Evolutionary conservation across 2,888 invertebrate genomes (phyloP).

Genomic region (Tetragonisca angustula): DNA sequence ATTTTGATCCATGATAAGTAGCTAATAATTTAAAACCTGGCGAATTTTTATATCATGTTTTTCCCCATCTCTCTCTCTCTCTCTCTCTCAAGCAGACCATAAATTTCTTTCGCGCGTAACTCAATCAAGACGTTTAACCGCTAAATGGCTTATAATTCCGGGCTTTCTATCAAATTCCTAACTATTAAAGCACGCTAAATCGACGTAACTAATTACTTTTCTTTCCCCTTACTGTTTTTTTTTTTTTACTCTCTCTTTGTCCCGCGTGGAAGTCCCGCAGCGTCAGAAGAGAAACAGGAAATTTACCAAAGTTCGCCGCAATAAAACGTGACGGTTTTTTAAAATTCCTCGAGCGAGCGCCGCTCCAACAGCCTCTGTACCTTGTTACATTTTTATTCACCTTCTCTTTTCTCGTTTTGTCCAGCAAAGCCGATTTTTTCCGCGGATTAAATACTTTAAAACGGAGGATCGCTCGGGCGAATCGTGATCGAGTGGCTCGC

Average conservation of each 20-base stretch:
- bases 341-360: not conserved
- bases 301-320: constrained; percentile 9
- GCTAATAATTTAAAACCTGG: too few relatives aligned
- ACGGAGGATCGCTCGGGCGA: not conserved
- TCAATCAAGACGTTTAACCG: not conserved
- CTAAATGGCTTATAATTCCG: not conserved
- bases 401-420: too few relatives aligned
- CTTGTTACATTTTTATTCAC: constrained; percentile 44
- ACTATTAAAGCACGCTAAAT: not conserved
- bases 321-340: not conserved
- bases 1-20: too few relatives aligned
- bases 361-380: constrained; percentile 2
- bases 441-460: constrained; percentile 32
- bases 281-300: not conserved
- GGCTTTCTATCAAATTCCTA: not conserved
- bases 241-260: too few relatives aligned
- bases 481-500: constrained; percentile 15
- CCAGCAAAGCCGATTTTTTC: constrained; percentile 29
- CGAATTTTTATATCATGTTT: not conserved
- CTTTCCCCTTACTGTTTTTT: not conserved
- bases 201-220: not conserved
- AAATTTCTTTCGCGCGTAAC: not conserved
- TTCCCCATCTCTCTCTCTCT: not conserved
- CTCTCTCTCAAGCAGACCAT: not conserved
- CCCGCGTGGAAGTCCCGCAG: not conserved